Evolutionary conservation across 2,113 vertebrate genomes (phyloP), one percentile per base, ranked within the genome.

Genomic region (Oncorhynchus mykiss): DNA sequence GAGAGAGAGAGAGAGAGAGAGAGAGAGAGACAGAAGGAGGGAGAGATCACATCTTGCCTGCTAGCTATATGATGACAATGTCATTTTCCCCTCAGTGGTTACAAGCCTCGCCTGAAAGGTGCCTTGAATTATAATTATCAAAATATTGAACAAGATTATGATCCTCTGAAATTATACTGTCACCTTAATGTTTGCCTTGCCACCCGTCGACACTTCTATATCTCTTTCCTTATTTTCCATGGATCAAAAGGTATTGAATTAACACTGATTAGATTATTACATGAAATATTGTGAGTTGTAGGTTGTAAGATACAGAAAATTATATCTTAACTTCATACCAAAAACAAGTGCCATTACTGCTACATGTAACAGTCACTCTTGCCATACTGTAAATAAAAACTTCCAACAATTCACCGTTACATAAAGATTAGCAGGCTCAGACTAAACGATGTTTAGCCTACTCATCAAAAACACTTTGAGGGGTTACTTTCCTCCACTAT

Each of bases 71-170:
- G 91, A 93, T 92, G 90, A 89, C 90, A 90, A 90, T 92, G 92
- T 92, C 91, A 91, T 91, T 90, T 90, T 81, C 87, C 88, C 90
- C 85, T 88, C 87, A 80, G 85, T 83, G 87, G 83, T 81, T 84
- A 82, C 86, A 76, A 59, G 81, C 87, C 87, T 84, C 84, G 39
- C 82, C 81, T 82, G 88, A 91, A 91, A 91, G 87, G 85, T 88
- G 88, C 84, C 87, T 80, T 81, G 90, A 92, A 93, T 93, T 92
- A 88, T 92, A 93, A 93, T 93, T 87, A 90, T 92, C 91, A 91
- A 92, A 92, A 91, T 90, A 91, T 90, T 89, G 88, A 92, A 90
- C 80, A 88, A 91, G 90, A 91, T 91, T 90, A 92, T 92, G 86
- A 88, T 45, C 39, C 39, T 67, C 81, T 87, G 86, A 88, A 87